A percentile compares a stretch with the other conserved stretches of the same genome.
phyloP scores from a whole-genome alignment of 2,888 invertebrate species.

The Dicroscelio sp. region DNA sequence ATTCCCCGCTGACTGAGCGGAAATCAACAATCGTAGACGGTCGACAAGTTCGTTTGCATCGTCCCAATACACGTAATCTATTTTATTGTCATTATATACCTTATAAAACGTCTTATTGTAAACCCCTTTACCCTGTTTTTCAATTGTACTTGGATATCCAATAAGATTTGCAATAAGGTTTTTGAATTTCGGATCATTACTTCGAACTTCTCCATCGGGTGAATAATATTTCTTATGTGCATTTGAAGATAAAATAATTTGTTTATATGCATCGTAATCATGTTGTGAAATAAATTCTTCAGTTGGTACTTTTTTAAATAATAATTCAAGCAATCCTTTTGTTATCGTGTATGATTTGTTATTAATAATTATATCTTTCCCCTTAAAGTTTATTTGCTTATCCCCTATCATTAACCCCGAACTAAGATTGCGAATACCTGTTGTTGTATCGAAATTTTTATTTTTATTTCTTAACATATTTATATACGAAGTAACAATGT shows the following conservation, averaged over 20 bases:
- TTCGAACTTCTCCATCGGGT: not conserved
- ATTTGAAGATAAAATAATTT: conserved; percentile 68
- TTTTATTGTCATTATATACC: not conserved
- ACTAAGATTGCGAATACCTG: conserved; percentile 35
- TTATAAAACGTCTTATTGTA: too few species aligned
- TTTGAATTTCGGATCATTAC: conserved; percentile 40
- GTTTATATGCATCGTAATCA: conserved; percentile 52
- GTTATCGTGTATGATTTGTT: conserved; percentile 2
- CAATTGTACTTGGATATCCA: not conserved
- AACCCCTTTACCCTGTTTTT: conserved; percentile 3
- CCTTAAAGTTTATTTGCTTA: conserved; percentile 8
- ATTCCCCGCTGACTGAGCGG: conserved; percentile 76
- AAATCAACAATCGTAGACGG: conserved; percentile 68
- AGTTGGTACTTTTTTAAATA: conserved; percentile 35
- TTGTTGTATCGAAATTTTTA: conserved; percentile 30
- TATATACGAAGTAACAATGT: not conserved
- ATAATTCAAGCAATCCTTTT: conserved; percentile 18
- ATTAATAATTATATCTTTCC: not conserved
- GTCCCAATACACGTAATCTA: conserved; percentile 75
- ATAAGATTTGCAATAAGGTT: conserved; percentile 40
- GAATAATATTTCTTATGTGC: conserved; percentile 73
- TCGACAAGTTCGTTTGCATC: conserved; percentile 80
- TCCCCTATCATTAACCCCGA: conserved; percentile 24
- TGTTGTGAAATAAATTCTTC: conserved; percentile 30
- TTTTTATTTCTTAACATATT: conserved; percentile 25